Conservation (phyloP, 2,888 invertebrate species). For the Aromia moschata region DNA sequence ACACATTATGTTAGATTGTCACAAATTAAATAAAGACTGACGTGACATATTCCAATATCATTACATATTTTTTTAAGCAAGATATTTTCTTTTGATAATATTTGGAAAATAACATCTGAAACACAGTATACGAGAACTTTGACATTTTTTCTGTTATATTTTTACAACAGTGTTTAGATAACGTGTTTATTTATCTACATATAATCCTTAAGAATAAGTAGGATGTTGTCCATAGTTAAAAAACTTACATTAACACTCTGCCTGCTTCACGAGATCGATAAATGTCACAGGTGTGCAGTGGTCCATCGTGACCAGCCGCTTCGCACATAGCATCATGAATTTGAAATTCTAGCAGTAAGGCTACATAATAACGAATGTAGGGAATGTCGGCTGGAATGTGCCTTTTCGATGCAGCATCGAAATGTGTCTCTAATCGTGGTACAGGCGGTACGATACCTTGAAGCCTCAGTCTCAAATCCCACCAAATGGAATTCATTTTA, state of each 20-base stretch:
- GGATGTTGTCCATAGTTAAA: too few species aligned
- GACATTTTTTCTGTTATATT: too few species aligned
- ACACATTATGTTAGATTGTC: too few species aligned
- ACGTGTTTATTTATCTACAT: too few species aligned
- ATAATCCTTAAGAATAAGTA: too few species aligned
- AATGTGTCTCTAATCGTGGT: constrained; percentile 75
- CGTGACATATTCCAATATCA: too few species aligned
- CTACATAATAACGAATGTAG: constrained; percentile 82
- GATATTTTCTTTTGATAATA: too few species aligned
- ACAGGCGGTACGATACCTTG: constrained; percentile 80
- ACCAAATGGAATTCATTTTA: constrained; percentile 79
- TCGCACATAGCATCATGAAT: constrained; percentile 81
- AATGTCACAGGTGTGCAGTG: constrained; percentile 83
- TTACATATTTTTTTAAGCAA: too few species aligned
- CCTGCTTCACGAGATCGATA: constrained; percentile 85
- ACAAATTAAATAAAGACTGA: too few species aligned
- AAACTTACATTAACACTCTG: constrained; percentile 72
- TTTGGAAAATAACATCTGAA: too few species aligned
- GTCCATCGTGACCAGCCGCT: constrained; percentile 76
- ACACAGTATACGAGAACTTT: too few species aligned
- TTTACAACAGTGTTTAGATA: too few species aligned
- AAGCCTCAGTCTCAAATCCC: constrained; percentile 76
- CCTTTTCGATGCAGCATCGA: constrained; percentile 86
- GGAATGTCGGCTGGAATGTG: constrained; percentile 81
- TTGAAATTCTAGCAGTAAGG: constrained; percentile 85